Conservation (phyloP, 92 coral and sea anemone genomes). For the Palythoa grandiflora region DNA sequence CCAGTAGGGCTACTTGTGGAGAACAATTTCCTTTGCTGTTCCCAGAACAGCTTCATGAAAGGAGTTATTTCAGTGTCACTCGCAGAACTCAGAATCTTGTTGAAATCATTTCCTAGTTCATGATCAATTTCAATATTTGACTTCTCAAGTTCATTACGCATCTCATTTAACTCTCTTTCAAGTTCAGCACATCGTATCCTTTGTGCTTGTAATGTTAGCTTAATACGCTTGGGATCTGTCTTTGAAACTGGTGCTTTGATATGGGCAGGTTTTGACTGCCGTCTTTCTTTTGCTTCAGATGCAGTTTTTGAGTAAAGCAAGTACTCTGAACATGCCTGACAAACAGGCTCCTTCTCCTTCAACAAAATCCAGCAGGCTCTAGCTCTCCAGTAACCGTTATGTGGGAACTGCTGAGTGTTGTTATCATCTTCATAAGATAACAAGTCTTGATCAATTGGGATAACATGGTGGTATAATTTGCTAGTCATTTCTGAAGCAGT, state of each 20-base stretch:
- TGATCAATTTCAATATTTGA: constrained; percentile 54
- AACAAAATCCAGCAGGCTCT: constrained; percentile 23
- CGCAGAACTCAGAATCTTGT: constrained; percentile 38
- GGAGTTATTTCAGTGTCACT: constrained; percentile 48
- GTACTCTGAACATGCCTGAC: constrained; percentile 35
- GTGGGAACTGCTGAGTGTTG: constrained; percentile 24
- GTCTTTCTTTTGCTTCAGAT: constrained; percentile 15
- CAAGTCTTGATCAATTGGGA: constrained; percentile 55
- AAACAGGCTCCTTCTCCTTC: constrained; percentile 17
- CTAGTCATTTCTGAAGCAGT: constrained; percentile 35
- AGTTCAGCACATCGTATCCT: constrained; percentile 56
- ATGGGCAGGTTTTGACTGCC: constrained; percentile 52
- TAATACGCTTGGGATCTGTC: constrained; percentile 53
- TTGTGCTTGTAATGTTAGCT: constrained; percentile 49
- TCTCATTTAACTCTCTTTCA: constrained; percentile 48
- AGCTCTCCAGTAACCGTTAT: constrained; percentile 37
- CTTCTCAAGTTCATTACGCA: constrained; percentile 49
- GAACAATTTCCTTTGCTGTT: constrained; percentile 68
- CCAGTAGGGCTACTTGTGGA: constrained; percentile 52
- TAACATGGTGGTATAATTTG: constrained; percentile 63
- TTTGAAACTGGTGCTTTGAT: constrained; percentile 58
- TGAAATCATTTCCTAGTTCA: constrained; percentile 56
- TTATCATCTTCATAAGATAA: constrained; percentile 9
- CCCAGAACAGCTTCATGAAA: constrained; percentile 68
- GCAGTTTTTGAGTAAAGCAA: neutral